phyloP scores from a whole-genome alignment of 2,888 invertebrate genomes.

The Tetanocera ferruginea region DNA sequence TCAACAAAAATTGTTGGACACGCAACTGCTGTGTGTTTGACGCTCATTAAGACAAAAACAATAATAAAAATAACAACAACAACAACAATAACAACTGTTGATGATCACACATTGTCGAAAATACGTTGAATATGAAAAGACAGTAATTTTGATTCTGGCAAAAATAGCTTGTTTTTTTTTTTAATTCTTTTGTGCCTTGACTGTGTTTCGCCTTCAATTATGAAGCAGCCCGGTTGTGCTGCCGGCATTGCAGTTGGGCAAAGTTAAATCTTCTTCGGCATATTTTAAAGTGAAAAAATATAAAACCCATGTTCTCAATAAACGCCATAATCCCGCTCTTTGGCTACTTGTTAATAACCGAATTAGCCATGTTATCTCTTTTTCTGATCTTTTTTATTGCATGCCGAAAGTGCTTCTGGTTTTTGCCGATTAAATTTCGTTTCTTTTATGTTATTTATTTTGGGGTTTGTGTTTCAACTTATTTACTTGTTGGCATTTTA shows the following conservation, averaged over 20 bases:
- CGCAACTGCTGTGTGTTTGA: no score
- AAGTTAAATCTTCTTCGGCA: conserved; percentile 21
- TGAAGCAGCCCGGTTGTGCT: neutral
- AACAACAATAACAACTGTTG: neutral
- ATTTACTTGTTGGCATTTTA: neutral
- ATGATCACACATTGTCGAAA: conserved; percentile 1
- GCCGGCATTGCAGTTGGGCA: neutral
- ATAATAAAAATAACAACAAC: neutral
- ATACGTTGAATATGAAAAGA: neutral
- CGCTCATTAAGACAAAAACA: no score
- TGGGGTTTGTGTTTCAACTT: no score
- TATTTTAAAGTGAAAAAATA: conserved; percentile 18
- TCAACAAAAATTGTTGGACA: no score
- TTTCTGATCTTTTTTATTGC: conserved; percentile 65
- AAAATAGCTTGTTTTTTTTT: neutral
- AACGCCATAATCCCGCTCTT: conserved; percentile 43
- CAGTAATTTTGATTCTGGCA: neutral
- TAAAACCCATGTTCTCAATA: conserved; percentile 28
- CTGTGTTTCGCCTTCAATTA: neutral
- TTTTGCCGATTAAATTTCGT: conserved; percentile 48
- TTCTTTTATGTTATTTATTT: no score
- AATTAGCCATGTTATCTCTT: conserved; percentile 58
- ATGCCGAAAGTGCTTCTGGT: conserved; percentile 68
- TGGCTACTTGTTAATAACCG: conserved; percentile 64
- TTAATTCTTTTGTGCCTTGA: neutral